These are phyloP conservation scores for Xylota segnis DNA, from an alignment of 2,888 invertebrate genomes.

Conservation along the genomic window DNA sequence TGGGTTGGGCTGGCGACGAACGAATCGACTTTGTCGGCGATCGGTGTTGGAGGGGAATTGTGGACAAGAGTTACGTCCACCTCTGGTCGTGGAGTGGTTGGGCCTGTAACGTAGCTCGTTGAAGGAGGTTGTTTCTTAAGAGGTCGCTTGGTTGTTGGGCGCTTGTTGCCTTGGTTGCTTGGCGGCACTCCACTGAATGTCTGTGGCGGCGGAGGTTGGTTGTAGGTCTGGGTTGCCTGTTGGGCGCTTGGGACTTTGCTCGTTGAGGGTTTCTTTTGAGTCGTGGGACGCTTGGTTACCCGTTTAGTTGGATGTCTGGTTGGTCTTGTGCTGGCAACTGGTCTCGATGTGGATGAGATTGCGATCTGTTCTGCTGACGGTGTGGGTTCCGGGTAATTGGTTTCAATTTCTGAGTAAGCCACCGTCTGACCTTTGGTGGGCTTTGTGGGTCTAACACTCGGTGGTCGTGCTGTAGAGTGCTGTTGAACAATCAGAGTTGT, in stretches of 20 bases:
- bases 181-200: constrained; percentile 84
- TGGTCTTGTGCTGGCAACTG: constrained; percentile 83
- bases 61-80: constrained; percentile 80
- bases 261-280: constrained; percentile 77
- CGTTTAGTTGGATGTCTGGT: constrained; percentile 77
- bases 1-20: constrained; percentile 81
- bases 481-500: constrained; percentile 41
- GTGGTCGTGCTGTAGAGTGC: constrained; percentile 54
- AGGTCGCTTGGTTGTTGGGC: constrained; percentile 53
- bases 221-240: constrained; percentile 37
- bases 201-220: constrained; percentile 62
- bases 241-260: constrained; percentile 29
- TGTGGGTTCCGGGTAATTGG: constrained; percentile 29
- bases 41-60: constrained; percentile 79
- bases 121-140: constrained; percentile 83
- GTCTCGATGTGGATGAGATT: constrained; percentile 76
- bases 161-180: constrained; percentile 37
- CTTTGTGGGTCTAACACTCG: constrained; percentile 28
- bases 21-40: constrained; percentile 82
- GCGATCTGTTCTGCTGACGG: constrained; percentile 56
- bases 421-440: constrained; percentile 24
- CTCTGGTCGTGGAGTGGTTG: constrained; percentile 85
- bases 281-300: constrained; percentile 69
- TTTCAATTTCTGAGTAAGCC: constrained; percentile 40
- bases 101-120: constrained; percentile 85